Conservation (phyloP, 1,140 invertebrate genomes). For the Pseudomyrmex flavicornis region DNA sequence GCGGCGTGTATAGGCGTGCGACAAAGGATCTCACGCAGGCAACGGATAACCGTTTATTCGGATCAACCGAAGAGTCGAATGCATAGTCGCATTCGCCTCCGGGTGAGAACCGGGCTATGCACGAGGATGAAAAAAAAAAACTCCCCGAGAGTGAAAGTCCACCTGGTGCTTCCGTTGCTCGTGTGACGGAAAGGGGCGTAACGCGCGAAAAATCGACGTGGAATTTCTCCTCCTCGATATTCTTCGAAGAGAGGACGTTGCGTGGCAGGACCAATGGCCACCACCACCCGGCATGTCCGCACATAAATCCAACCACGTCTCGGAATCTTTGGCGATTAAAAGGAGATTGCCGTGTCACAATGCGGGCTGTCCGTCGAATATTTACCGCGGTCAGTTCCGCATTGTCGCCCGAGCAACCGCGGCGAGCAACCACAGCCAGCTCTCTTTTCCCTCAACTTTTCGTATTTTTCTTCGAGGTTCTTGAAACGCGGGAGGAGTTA, state of each 20-base stretch:
- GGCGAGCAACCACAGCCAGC: constrained; percentile 25
- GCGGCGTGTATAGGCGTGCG: constrained; percentile 1
- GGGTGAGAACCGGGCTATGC: constrained; percentile 33
- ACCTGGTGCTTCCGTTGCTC: constrained; percentile 70
- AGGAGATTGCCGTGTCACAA: constrained; percentile 48
- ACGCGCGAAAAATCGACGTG: constrained; percentile 70
- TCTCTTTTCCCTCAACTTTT: constrained; percentile 22
- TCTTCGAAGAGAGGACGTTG: constrained; percentile 16
- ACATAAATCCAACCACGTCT: constrained; percentile 72
- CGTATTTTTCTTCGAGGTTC: not conserved
- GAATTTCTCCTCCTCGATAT: constrained; percentile 56
- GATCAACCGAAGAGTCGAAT: constrained; percentile 41
- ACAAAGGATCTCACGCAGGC: constrained; percentile 53
- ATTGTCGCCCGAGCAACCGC: constrained; percentile 59
- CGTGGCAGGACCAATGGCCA: not conserved
- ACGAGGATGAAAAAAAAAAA: constrained; percentile 57
- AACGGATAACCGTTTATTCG: constrained; percentile 42
- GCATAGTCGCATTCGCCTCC: constrained; percentile 37
- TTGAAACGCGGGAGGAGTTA: not conserved
- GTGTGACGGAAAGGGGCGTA: constrained; percentile 51
- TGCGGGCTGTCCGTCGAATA: constrained; percentile 47
- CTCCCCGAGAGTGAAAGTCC: constrained; percentile 64
- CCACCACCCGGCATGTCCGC: constrained; percentile 69
- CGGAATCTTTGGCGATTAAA: constrained; percentile 71
- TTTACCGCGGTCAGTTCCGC: constrained; percentile 65